These are phyloP conservation scores for Gorsachius magnificus DNA, from an alignment of 2,797 vertebrate genomes.

Conservation along the genomic window DNA sequence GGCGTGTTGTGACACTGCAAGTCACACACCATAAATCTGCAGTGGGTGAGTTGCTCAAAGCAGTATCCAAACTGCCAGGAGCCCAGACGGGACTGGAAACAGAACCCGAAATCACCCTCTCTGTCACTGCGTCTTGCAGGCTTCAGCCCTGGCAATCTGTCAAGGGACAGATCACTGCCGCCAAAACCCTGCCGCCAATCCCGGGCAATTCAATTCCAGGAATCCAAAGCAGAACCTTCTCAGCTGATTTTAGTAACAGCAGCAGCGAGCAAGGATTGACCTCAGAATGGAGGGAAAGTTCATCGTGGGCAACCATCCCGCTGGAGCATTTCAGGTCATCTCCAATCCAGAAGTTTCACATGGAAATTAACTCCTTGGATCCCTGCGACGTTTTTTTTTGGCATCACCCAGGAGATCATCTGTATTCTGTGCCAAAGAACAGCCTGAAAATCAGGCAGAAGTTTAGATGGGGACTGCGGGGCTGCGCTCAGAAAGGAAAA, in stretches of 20 bases:
- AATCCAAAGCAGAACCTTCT: background rate
- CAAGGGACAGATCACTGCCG: background rate
- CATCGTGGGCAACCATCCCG: background rate
- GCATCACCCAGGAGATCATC: background rate
- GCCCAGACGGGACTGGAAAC: background rate
- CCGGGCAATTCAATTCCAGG: background rate
- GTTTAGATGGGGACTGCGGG: too few relatives aligned
- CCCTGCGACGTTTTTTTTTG: background rate
- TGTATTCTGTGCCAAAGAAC: background rate
- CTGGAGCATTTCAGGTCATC: background rate
- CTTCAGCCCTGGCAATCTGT: background rate
- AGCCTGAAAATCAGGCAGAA: background rate
- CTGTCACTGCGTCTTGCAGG: background rate
- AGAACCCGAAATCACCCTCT: background rate
- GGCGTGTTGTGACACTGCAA: background rate
- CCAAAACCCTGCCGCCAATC: background rate
- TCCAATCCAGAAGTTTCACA: background rate
- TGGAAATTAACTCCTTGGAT: background rate
- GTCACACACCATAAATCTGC: background rate
- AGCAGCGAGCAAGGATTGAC: background rate
- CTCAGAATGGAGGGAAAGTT: background rate
- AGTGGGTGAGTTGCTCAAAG: background rate
- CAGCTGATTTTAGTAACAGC: background rate
- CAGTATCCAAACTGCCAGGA: background rate
- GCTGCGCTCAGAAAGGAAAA: background rate